These are phyloP conservation scores for Campoletis raptor DNA, from an alignment of 2,888 invertebrate genomes.

Conservation along the genomic window DNA sequence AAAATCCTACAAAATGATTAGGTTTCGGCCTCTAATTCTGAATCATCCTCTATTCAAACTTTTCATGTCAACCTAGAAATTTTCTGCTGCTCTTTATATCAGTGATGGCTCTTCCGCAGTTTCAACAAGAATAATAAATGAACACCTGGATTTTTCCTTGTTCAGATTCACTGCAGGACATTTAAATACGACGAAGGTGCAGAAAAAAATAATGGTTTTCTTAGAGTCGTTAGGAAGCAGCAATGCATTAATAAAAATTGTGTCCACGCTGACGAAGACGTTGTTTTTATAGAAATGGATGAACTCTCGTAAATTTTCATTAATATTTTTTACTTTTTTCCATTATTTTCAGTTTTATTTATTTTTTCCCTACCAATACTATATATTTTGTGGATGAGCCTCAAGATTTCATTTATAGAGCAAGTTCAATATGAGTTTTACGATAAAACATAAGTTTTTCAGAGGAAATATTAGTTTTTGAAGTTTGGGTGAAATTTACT, in stretches of 20 bases:
- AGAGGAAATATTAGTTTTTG: neutral
- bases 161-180: neutral
- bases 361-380: neutral
- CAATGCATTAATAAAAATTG: neutral
- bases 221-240: neutral
- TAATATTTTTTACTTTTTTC: neutral
- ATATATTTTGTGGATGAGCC: neutral
- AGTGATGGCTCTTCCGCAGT: conserved; percentile 16
- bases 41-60: conserved; percentile 11
- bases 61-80: conserved; percentile 1
- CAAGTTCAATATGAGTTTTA: neutral
- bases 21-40: neutral
- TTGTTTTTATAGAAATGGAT: neutral
- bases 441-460: neutral
- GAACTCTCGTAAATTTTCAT: neutral
- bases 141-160: conserved; percentile 6
- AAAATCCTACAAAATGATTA: neutral
- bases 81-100: conserved; percentile 17
- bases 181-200: conserved; percentile 9
- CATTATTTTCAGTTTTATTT: neutral
- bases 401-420: neutral
- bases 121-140: conserved; percentile 18
- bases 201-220: neutral
- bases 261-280: neutral
- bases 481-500: neutral